A percentile compares a stretch with the other conserved stretches of the same genome.
Conservation (phyloP, 2,888 invertebrate species). For the Melieria crassipennis region DNA sequence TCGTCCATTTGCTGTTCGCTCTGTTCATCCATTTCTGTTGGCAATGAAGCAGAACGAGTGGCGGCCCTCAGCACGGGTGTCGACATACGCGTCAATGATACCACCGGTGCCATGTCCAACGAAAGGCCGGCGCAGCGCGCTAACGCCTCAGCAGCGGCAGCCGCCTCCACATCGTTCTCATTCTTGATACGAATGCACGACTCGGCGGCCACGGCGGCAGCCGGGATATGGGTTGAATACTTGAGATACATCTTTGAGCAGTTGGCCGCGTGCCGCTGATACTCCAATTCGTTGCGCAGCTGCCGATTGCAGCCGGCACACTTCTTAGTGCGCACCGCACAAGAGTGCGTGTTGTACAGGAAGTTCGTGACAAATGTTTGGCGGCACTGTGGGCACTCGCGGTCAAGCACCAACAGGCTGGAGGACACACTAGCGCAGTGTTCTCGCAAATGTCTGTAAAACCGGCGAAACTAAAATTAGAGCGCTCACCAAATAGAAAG, state of each 20-base stretch:
- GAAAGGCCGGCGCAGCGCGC: conserved; percentile 34
- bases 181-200: conserved; percentile 55
- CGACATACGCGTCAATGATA: conserved; percentile 54
- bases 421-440: conserved; percentile 49
- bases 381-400: conserved; percentile 60
- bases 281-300: conserved; percentile 52
- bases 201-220: conserved; percentile 49
- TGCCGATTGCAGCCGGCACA: conserved; percentile 61
- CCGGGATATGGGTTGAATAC: conserved; percentile 56
- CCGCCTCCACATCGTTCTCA: conserved; percentile 54
- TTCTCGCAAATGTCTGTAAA: conserved; percentile 57
- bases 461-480: conserved; percentile 3
- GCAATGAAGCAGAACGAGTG: conserved; percentile 45
- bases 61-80: conserved; percentile 52
- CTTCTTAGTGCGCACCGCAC: conserved; percentile 56
- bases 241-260: conserved; percentile 55
- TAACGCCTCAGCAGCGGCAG: conserved; percentile 42
- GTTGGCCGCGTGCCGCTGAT: conserved; percentile 56
- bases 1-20: conserved; percentile 20
- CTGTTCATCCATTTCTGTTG: conserved; percentile 31
- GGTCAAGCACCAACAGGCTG: conserved; percentile 54
- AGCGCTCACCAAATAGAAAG: not conserved
- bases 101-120: conserved; percentile 54
- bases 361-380: conserved; percentile 60
- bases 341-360: conserved; percentile 62